Conservation (phyloP, 2,113 vertebrate genomes). For the Scomber colias region DNA sequence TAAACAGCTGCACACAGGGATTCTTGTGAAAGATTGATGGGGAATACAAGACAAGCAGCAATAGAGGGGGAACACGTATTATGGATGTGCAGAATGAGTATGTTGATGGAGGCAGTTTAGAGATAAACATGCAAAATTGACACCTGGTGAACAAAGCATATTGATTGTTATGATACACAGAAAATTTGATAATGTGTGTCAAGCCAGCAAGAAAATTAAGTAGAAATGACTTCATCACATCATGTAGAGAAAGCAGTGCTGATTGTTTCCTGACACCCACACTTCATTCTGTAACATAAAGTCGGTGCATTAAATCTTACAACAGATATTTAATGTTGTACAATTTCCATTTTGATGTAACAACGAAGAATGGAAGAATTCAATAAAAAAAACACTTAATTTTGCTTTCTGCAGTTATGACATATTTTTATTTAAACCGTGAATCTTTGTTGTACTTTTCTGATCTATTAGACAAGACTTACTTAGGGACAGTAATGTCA, state of each 20-base stretch:
- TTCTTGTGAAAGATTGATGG: slow-evolving; percentile 43
- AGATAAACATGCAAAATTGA: slow-evolving; percentile 74
- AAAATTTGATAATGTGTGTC: slow-evolving; percentile 51
- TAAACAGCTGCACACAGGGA: slow-evolving; percentile 81
- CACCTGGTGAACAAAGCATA: slow-evolving; percentile 73
- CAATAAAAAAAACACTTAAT: neutral
- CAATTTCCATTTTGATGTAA: neutral
- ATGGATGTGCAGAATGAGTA: slow-evolving; percentile 58
- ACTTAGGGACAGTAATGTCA: neutral
- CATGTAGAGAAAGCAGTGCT: slow-evolving; percentile 62
- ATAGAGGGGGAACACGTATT: slow-evolving; percentile 41
- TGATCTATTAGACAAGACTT: neutral
- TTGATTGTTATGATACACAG: slow-evolving; percentile 63
- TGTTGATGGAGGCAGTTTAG: slow-evolving; percentile 70
- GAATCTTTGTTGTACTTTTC: too few species aligned
- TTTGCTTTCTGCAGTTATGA: neutral
- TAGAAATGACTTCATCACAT: slow-evolving; percentile 54
- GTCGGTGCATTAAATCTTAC: neutral
- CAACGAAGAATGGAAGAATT: neutral
- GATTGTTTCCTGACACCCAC: too few species aligned
- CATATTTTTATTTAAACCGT: neutral
- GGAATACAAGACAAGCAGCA: slow-evolving; percentile 68
- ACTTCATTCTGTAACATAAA: neutral
- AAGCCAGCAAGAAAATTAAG: slow-evolving; percentile 57
- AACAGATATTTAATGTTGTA: neutral